phyloP scores from a whole-genome alignment of 2,888 invertebrate species.

The Epinotia demarniana region DNA sequence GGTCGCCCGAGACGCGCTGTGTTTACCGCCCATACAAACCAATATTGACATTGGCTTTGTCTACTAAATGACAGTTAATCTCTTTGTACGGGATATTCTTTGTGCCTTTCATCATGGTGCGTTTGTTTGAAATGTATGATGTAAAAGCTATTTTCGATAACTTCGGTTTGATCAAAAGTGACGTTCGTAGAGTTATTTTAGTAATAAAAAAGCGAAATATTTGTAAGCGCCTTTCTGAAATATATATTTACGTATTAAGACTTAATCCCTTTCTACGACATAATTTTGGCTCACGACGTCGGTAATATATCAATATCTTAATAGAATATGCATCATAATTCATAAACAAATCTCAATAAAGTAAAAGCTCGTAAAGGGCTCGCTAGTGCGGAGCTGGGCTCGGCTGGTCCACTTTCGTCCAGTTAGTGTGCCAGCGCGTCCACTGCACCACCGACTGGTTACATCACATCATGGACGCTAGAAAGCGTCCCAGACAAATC shows the following conservation, averaged over 20 bases:
- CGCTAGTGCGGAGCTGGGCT: conserved; percentile 50
- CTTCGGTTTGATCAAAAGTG: conserved; percentile 2
- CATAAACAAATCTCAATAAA: conserved; percentile 43
- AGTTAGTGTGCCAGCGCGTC: conserved; percentile 64
- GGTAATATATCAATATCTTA: conserved; percentile 34
- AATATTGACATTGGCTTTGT: conserved; percentile 81
- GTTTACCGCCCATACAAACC: conserved; percentile 75
- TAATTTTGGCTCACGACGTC: conserved; percentile 22
- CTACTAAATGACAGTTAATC: conserved; percentile 75
- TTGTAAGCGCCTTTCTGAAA: background rate
- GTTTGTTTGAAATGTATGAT: conserved; percentile 50
- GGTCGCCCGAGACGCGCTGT: conserved; percentile 63
- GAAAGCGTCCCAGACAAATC: conserved; percentile 69
- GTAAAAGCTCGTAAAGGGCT: conserved; percentile 45
- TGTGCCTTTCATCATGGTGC: conserved; percentile 59
- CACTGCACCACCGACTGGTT: conserved; percentile 50
- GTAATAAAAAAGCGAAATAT: background rate
- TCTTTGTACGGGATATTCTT: conserved; percentile 72
- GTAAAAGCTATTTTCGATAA: background rate
- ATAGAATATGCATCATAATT: conserved; percentile 42
- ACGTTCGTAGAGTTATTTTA: background rate
- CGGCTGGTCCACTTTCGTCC: conserved; percentile 71
- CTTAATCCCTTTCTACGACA: conserved; percentile 25
- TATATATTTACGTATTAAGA: conserved; percentile 18
- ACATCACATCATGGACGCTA: conserved; percentile 70